Evolutionary conservation across 2,113 vertebrate species (phyloP), one percentile per base, ranked within the genome.

Genomic region (Austrofundulus limnaeus): DNA sequence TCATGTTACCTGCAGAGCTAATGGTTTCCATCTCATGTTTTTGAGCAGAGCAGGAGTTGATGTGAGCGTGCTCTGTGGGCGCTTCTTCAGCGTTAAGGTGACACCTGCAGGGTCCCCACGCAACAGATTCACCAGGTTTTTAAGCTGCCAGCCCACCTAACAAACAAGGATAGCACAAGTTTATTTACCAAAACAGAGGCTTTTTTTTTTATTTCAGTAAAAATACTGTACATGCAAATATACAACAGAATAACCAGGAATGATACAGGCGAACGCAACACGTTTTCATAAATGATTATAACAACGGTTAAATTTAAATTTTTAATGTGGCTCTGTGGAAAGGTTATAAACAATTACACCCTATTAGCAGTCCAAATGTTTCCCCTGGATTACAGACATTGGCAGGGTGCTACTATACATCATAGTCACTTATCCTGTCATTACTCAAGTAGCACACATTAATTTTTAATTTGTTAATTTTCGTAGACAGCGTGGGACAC

Each of bases 21-120:
- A 73, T 10, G 92, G 92, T 74, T 93, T 93, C 92, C 92, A 93
- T 66, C 92, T 87, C 92, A 93, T 93, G 84, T 93, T 93, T 78
- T 93, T 93, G 42, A 93, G 90, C 71, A 93, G 84, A 64, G 92
- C 92, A 2, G 92, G 92, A 8, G 92, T 92, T 1, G 91, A 92
- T 0, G 91, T 92, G 50, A 93, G 88, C 6, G 92, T 93, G 78
- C 92, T 93, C 80, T 93, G 92, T 20, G 92, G 92, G 25, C 92
- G 89, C 67, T 93, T 93, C 83, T 93, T 93, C 69, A 93, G 78
- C 0, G 91, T 92, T 68, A 92, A 80, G 43, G 85, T 91, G 47
- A 92, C 92, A 21, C 92, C 91, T 11, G 88, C 88, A 11, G 92
- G 90, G 77, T 92, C 92, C 16, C 91, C 90, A 63, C 92, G 91